A percentile compares a stretch with the other conserved stretches of the same genome.
Evolutionary conservation across 2,113 vertebrate species (phyloP).

Genomic region (Paralichthys olivaceus): DNA sequence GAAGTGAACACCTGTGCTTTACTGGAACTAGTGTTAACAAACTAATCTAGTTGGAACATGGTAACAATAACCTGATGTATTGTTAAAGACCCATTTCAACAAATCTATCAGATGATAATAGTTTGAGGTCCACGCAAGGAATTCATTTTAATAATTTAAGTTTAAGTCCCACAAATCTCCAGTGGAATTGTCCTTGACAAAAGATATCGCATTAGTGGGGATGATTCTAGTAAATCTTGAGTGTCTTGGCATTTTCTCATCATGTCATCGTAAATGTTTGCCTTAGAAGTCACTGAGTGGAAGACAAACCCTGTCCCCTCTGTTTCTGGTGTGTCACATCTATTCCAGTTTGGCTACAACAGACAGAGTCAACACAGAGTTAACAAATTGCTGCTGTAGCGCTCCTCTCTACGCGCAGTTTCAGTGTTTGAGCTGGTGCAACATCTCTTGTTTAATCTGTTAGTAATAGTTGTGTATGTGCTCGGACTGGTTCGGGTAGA

Average conservation of each 20-base stretch:
- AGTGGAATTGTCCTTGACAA: background rate
- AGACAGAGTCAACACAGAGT: conserved; percentile 14
- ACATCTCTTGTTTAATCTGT: conserved; percentile 37
- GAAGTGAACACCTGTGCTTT: too few species aligned
- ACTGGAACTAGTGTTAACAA: too few species aligned
- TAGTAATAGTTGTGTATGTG: conserved; percentile 21
- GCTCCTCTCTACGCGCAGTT: background rate
- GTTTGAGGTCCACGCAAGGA: background rate
- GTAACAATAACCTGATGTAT: background rate
- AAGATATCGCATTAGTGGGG: background rate
- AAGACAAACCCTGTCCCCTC: background rate
- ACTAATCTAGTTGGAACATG: background rate
- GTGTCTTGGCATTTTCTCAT: background rate
- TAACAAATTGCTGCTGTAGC: background rate
- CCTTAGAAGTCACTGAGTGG: background rate
- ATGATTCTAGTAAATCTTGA: conserved; percentile 6
- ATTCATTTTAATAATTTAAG: background rate
- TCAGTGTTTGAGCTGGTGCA: conserved; percentile 28
- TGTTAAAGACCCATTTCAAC: background rate
- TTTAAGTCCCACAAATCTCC: background rate
- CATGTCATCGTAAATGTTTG: background rate
- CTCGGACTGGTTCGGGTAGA: background rate
- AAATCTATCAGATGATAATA: background rate
- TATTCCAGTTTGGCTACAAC: conserved; percentile 24
- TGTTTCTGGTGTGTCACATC: conserved; percentile 21